Evolutionary conservation across 2,797 vertebrate species (phyloP).

Genomic region (Siniperca undulata): DNA sequence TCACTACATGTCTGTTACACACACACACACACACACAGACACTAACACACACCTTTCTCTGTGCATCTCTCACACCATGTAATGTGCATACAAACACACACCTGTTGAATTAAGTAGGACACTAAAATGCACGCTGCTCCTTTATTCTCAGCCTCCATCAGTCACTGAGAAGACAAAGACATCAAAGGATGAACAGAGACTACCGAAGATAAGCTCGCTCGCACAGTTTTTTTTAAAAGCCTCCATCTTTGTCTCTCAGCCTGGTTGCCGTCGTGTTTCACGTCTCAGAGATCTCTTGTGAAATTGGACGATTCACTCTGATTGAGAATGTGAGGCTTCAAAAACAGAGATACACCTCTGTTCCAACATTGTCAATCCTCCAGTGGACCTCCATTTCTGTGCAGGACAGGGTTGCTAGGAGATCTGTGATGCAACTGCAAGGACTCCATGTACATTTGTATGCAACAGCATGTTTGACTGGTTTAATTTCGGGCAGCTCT

Average conservation of each 20-base stretch:
- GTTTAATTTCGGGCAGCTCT: slow-evolving; percentile 31
- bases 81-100: slow-evolving; percentile 48
- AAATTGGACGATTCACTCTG: not conserved
- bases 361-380: slow-evolving; percentile 8
- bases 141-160: slow-evolving; percentile 8
- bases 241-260: not conserved
- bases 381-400: slow-evolving; percentile 5
- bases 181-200: not conserved
- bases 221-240: not conserved
- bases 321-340: not conserved
- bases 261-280: not conserved
- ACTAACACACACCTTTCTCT: not conserved
- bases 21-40: not conserved
- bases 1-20: slow-evolving; percentile 6
- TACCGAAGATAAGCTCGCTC: not conserved
- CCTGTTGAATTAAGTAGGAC: slow-evolving; percentile 47
- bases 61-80: not conserved
- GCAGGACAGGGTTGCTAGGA: slow-evolving; percentile 58
- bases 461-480: slow-evolving; percentile 13
- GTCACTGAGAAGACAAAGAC: slow-evolving; percentile 11
- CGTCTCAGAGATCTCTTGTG: not conserved
- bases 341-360: not conserved
- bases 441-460: slow-evolving; percentile 30
- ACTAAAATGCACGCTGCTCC: slow-evolving; percentile 4
- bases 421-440: slow-evolving; percentile 35